These are phyloP conservation scores for Emmelina monodactyla DNA, from an alignment of 2,888 invertebrate genomes.

Conservation along the genomic window DNA sequence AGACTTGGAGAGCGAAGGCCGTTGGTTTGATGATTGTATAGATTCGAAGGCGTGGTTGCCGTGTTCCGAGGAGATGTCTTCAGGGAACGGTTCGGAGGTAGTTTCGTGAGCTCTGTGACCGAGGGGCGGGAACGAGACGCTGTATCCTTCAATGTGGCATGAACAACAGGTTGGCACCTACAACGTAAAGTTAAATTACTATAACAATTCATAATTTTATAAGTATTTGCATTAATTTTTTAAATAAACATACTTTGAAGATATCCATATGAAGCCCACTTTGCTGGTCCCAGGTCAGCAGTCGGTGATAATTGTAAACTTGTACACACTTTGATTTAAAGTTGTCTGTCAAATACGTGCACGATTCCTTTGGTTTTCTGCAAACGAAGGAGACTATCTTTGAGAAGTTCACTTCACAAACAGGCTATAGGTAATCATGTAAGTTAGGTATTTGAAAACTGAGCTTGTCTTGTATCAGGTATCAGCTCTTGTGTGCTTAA, in stretches of 20 bases:
- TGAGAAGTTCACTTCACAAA: too few species aligned
- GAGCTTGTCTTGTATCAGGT: too few species aligned
- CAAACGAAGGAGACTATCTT: too few species aligned
- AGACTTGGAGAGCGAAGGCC: constrained; percentile 39
- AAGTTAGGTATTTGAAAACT: too few species aligned
- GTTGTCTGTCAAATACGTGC: constrained; percentile 80
- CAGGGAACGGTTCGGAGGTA: constrained; percentile 62
- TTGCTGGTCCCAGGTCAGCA: constrained; percentile 82
- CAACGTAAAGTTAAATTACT: constrained; percentile 13
- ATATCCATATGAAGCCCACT: constrained; percentile 84
- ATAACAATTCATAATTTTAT: background rate
- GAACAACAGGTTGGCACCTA: constrained; percentile 83
- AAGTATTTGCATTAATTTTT: background rate
- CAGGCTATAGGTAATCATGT: too few species aligned
- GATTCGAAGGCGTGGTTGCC: constrained; percentile 54
- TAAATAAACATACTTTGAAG: constrained; percentile 68
- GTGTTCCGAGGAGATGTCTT: constrained; percentile 56
- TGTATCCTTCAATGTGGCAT: constrained; percentile 81
- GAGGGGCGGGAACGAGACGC: constrained; percentile 71
- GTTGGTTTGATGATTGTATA: constrained; percentile 42
- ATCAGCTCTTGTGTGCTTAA: background rate
- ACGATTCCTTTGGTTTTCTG: constrained; percentile 77
- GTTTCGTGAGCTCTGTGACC: constrained; percentile 60
- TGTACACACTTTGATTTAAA: constrained; percentile 83
- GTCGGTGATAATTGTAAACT: constrained; percentile 83